Base-by-base conservation (phyloP, 2,113 vertebrate genomes). In the Phoenicopterus ruber region DNA sequence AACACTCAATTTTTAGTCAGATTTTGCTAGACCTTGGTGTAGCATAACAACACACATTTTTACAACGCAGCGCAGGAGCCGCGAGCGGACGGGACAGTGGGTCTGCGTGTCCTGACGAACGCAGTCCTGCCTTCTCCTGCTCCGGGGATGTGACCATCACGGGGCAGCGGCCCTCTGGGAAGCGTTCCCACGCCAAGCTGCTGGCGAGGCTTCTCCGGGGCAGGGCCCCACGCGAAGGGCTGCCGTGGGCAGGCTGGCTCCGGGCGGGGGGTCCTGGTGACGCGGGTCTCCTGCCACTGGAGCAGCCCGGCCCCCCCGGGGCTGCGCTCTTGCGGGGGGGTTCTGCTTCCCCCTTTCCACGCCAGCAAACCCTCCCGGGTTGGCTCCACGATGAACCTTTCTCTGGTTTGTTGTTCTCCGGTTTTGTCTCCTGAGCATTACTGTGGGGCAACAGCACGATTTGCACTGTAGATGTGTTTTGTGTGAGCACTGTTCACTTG, bases 351-450 rank as follows among this genome's bases (percentile, higher is more conserved):
- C 17, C 14, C 7, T 24, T 6, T 6, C 26, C 16, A 7, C 0
- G 1, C 50, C 59, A 12, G 22, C 22, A 9, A 1, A 5, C 3
- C 40, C 67, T 21, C 0, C 0, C 0, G 4, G 8, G 1, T 0
- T 7, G 40, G n/a, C 58, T 55, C 57, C 16, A 66, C 0, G 1
- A 6, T 24, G 34, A 65, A 7, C 34, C 38, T 9, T 2, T 9
- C 9, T 38, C 42, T 0, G 0, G 3, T 2, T 29, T 73, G n/a
- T n/a, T n/a, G n/a, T n/a, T n/a, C n/a, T n/a, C n/a, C n/a, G n/a
- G n/a, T n/a, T n/a, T n/a, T n/a, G n/a, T n/a, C n/a, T n/a, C n/a
- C n/a, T 5, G 38, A 3, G 2, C 1, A 0, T 9, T 10, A 5
- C 88, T 34, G 46, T 1, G 38, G 6, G 52, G 40, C 49, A 67